A percentile compares a stretch with the other conserved stretches of the same genome.
Conservation (phyloP, 2,888 invertebrate species). For the Volucella inflata region DNA sequence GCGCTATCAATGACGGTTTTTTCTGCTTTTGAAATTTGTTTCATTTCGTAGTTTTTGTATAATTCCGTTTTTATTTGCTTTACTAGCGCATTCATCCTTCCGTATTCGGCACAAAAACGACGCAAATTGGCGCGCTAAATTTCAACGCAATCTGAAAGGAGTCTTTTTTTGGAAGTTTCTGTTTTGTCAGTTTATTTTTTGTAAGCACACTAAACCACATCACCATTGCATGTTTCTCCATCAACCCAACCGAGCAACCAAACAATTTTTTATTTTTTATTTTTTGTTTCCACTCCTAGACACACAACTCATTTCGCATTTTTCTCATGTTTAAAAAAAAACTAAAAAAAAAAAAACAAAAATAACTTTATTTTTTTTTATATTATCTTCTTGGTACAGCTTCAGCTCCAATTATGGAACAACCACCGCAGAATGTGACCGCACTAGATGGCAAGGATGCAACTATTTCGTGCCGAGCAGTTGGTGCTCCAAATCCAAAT, state of each 20-base stretch:
- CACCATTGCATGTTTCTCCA: conserved; percentile 61
- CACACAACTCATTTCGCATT: conserved; percentile 41
- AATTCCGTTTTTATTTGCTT: conserved; percentile 10
- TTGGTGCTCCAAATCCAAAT: conserved; percentile 95
- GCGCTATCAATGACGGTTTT: too few species aligned
- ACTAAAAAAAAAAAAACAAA: conserved; percentile 1
- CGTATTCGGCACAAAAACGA: conserved; percentile 24
- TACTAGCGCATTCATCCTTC: conserved; percentile 50
- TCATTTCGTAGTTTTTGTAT: background rate
- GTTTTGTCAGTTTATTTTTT: conserved; percentile 27
- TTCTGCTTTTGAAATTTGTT: too few species aligned
- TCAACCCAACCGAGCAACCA: conserved; percentile 43
- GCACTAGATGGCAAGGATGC: conserved; percentile 97
- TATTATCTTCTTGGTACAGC: conserved; percentile 86
- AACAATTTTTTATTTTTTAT: too few species aligned
- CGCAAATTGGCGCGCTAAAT: conserved; percentile 68
- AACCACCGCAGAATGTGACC: conserved; percentile 92
- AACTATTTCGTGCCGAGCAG: conserved; percentile 92
- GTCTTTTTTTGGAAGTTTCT: conserved; percentile 1
- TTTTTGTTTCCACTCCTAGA: conserved; percentile 32
- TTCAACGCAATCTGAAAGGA: conserved; percentile 42
- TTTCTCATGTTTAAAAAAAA: conserved; percentile 7
- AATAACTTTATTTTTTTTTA: conserved; percentile 53
- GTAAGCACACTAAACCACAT: conserved; percentile 56
- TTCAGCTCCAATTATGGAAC: conserved; percentile 93